Evolutionary conservation across 2,113 vertebrate species (phyloP), one percentile per base, ranked within the genome.

Genomic region (Prolemur simus): DNA sequence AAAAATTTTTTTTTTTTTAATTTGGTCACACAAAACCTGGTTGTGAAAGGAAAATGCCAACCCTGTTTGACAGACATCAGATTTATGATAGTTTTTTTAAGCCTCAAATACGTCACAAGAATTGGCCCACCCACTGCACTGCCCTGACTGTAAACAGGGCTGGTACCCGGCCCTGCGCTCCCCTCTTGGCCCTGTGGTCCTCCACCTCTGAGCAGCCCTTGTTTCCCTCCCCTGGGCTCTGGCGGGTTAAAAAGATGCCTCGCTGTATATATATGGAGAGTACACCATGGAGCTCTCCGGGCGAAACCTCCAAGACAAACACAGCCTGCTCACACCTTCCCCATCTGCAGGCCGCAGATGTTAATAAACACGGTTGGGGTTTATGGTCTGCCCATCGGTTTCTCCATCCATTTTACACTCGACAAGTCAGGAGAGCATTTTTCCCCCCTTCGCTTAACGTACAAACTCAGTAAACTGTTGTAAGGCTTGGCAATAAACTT

Each of bases 231-330:
- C 5, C 58, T n/a, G 92, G 97, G 29, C 66, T 39, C 47, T 0
- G 10, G 96, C 34, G 97, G 97, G 98, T 98, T 98, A 97, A 98
- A 92, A 85, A 63, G 96, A 93, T 76, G 97, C 58, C 88, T 56
- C 95, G 92, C 90, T 85, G 42, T 32, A 69, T 66, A 47, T 52
- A 95, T 45, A 52, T 3, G 78, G 90, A 96, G 95, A 95, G 85
- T 37, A 87, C 87, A 64, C 80, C 94, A 68, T 0, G 96, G 96
- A 94, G 81, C 96, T 89, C 97, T 98, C 97, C 74, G 95, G 97
- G 95, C 97, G 85, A 78, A 89, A 92, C 98, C 98, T 98, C 98
- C 98, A 99, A 98, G 97, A 98, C 98, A 98, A 99, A 98, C 98
- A 98, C 0, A 20, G 66, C 6, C 90, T 1, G 81, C 96, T 58